These are phyloP conservation scores for Rhadina sibilatrix DNA, from an alignment of 2,113 vertebrate species.

Conservation along the genomic window DNA sequence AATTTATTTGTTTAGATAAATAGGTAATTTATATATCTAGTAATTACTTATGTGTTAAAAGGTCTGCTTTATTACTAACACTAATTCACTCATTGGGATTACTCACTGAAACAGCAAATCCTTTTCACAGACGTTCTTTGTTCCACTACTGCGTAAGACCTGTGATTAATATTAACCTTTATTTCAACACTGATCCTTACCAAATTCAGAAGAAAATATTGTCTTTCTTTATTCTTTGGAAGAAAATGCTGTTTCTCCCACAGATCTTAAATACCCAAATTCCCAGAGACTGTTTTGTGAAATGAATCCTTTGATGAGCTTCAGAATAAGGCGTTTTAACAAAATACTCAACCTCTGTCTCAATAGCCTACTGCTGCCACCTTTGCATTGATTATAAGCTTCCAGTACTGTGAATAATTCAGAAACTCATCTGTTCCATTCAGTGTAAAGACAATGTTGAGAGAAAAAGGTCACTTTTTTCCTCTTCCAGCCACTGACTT, in stretches of 20 bases:
- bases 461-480: conserved; percentile 78
- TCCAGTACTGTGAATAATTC: conserved; percentile 92
- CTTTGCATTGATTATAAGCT: conserved; percentile 77
- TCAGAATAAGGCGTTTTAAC: conserved; percentile 72
- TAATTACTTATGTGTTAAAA: conserved; percentile 55
- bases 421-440: conserved; percentile 80
- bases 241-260: conserved; percentile 1
- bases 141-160: conserved; percentile 71
- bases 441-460: conserved; percentile 71
- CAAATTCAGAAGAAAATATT: conserved; percentile 67
- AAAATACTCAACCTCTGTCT: conserved; percentile 55
- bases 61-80: conserved; percentile 47
- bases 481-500: conserved; percentile 80
- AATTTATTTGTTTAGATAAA: neutral
- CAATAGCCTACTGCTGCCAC: conserved; percentile 70
- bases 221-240: neutral
- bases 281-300: conserved; percentile 60
- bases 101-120: conserved; percentile 75
- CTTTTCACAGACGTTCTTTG: conserved; percentile 61
- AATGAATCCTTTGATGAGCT: conserved; percentile 66
- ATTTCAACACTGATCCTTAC: conserved; percentile 71
- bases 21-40: neutral
- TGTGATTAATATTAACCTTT: conserved; percentile 74
- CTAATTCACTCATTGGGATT: conserved; percentile 27
- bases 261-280: conserved; percentile 20